phyloP scores from a whole-genome alignment of 2,888 invertebrate genomes.

The Lasioglossum malachurum region DNA sequence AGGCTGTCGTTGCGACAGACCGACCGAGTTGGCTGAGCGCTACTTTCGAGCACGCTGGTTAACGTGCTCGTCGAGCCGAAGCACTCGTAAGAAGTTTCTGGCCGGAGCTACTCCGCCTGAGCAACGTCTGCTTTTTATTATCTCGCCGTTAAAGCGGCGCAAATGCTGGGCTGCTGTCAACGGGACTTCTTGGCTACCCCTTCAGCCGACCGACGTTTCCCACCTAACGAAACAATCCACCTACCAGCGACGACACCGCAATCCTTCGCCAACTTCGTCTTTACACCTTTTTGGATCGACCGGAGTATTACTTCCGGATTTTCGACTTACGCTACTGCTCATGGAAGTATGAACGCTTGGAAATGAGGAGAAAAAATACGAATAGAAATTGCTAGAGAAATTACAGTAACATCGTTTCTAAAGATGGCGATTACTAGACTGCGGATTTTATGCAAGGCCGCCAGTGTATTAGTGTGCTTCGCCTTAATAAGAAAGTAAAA shows the following conservation, averaged over 20 bases:
- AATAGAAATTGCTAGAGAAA: no score
- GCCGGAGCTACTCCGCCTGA: conserved; percentile 43
- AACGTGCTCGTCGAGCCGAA: conserved; percentile 59
- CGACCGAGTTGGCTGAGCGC: conserved; percentile 65
- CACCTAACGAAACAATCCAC: conserved; percentile 3
- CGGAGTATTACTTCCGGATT: not conserved
- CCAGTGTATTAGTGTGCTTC: no score
- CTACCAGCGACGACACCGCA: not conserved
- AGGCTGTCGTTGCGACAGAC: conserved; percentile 70
- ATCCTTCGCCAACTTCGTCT: not conserved
- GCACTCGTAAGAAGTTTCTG: conserved; percentile 57
- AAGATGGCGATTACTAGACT: no score
- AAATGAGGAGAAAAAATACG: no score
- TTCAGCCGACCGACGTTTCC: not conserved
- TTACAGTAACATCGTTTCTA: no score
- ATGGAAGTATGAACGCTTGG: no score
- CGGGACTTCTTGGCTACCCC: conserved; percentile 16
- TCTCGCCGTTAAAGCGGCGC: conserved; percentile 26
- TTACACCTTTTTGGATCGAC: not conserved
- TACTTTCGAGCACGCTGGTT: conserved; percentile 77
- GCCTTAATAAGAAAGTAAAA: no score
- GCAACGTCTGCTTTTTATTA: conserved; percentile 56
- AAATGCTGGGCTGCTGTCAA: conserved; percentile 17
- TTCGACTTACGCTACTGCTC: not conserved
- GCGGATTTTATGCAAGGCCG: no score